Conservation (phyloP, 2,797 vertebrate genomes). For the Lutjanus campechanus region DNA sequence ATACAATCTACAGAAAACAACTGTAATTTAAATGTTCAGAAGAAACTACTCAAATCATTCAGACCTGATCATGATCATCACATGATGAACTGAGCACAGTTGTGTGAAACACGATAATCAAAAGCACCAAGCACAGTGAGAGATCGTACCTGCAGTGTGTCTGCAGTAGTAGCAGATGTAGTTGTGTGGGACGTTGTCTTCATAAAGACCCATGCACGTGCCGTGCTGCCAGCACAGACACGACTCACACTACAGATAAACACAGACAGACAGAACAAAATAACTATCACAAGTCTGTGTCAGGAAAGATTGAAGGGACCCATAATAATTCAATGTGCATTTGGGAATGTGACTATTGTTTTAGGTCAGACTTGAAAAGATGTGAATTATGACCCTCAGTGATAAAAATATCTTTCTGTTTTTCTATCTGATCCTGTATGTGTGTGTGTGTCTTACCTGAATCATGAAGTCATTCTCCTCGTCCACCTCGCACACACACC, state of each 20-base stretch:
- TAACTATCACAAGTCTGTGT: background rate
- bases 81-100: background rate
- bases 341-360: background rate
- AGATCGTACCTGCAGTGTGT: constrained; percentile 90
- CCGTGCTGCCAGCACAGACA: constrained; percentile 98
- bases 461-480: constrained; percentile 99
- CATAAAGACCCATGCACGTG: constrained; percentile 96
- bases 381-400: background rate
- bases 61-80: background rate
- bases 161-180: constrained; percentile 97
- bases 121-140: background rate
- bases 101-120: too few relatives aligned
- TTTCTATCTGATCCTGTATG: background rate
- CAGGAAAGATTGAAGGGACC: background rate
- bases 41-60: background rate
- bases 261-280: background rate
- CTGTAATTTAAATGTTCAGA: background rate
- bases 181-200: constrained; percentile 94
- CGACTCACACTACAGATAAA: constrained; percentile 90
- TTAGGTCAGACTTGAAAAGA: background rate
- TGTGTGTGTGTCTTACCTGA: constrained; percentile 85
- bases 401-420: background rate
- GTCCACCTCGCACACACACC: constrained; percentile 96
- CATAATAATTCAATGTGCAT: background rate
- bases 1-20: background rate